Evolutionary conservation across 2,888 invertebrate genomes (phyloP).

Genomic region (Mallateleia sp.): DNA sequence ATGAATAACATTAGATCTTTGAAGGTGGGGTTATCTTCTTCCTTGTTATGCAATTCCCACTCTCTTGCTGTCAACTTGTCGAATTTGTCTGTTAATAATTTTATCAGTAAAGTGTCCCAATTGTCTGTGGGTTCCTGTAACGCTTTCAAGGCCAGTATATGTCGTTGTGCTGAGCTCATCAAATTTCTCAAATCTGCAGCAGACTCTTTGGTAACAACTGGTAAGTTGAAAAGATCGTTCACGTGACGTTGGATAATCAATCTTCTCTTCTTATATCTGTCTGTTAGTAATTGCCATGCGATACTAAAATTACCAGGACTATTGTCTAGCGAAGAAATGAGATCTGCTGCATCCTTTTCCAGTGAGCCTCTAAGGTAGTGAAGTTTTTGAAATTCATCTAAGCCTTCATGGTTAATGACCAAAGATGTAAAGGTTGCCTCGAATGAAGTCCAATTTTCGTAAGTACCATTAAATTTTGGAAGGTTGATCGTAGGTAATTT

Average conservation of each 20-base stretch:
- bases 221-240: constrained; percentile 27
- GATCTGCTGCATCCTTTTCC: not conserved
- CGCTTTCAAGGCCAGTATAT: constrained; percentile 19
- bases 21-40: constrained; percentile 6
- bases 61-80: constrained; percentile 21
- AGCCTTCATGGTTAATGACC: not conserved
- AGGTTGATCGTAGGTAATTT: not conserved
- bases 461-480: not conserved
- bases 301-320: constrained; percentile 26
- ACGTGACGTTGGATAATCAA: constrained; percentile 36
- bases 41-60: constrained; percentile 27
- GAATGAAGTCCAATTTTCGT: not conserved
- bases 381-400: not conserved
- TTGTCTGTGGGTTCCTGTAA: constrained; percentile 27
- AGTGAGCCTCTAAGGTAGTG: constrained; percentile 1
- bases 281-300: constrained; percentile 37
- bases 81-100: constrained; percentile 31
- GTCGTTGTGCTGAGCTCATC: constrained; percentile 24
- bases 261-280: constrained; percentile 23
- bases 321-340: constrained; percentile 28
- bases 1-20: too few relatives aligned
- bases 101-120: constrained; percentile 32
- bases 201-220: constrained; percentile 5
- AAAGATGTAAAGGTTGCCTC: not conserved
- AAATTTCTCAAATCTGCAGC: constrained; percentile 15